Conservation (phyloP, 2,888 invertebrate species). For the Apamea anceps region DNA sequence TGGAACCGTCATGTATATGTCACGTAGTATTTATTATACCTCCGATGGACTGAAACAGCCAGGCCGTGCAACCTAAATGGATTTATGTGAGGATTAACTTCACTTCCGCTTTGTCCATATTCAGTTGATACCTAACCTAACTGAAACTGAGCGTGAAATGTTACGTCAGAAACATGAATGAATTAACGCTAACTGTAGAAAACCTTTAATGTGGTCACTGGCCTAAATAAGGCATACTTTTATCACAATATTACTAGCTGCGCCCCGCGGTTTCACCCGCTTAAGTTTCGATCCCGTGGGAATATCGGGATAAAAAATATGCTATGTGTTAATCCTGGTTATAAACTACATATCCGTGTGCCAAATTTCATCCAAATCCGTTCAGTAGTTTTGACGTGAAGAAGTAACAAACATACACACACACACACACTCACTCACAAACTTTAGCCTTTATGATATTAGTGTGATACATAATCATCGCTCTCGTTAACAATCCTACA, state of each 20-base stretch:
- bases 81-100: constrained; percentile 61
- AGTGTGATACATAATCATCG: neutral
- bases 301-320: no score
- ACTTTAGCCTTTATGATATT: no score
- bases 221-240: neutral
- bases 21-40: constrained; percentile 31
- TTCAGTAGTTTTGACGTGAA: no score
- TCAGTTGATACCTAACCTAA: constrained; percentile 5
- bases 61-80: constrained; percentile 53
- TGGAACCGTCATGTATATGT: constrained; percentile 47
- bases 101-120: constrained; percentile 45
- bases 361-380: no score
- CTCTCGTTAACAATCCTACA: neutral
- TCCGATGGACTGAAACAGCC: constrained; percentile 32
- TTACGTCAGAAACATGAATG: constrained; percentile 37
- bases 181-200: constrained; percentile 1
- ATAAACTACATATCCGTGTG: no score
- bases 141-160: constrained; percentile 37
- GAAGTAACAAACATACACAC: no score
- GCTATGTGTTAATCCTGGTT: no score
- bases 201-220: neutral
- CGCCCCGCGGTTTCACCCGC: no score
- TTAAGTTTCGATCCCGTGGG: no score
- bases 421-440: no score
- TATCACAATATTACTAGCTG: neutral